Base-by-base conservation (phyloP, 1,140 invertebrate species). In the Drosophila arawakana region DNA sequence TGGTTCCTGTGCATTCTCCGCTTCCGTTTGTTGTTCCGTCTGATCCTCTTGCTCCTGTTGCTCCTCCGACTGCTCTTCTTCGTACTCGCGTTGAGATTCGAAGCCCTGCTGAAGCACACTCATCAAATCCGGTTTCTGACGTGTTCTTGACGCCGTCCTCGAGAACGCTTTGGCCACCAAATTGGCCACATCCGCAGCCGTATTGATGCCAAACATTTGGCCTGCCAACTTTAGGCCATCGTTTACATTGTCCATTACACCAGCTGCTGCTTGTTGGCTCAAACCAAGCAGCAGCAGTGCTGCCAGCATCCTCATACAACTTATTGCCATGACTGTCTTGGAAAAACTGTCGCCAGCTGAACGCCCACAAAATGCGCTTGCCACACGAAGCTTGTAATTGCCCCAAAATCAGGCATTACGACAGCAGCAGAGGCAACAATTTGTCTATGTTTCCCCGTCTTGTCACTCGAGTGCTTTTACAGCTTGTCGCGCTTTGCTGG, bases 161-260 rank as follows among this genome's bases (percentile, higher is more conserved):
- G 92, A 88, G 69, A 94, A 94, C 4, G 93, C 92, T 44, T 93
- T 91, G 15, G 91, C 91, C 46, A 94, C 93, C 61, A 94, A 89
- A 76, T 93, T 91, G 9, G 93, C 93, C 34, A 94, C 92, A 59
- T 92, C 92, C n/a, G 82, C 90, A 2, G 93, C 93, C 1, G 92
- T 91, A 63, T 94, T 93, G 9, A 94, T 85, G 52, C 93, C 94
- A 58, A 95, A 93, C 86, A 95, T 93, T 91, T 95, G 94, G 34
- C 94, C 94, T 0, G 95, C 95, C 75, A 95, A 93, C 81, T 95
- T 93, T 59, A 96, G 92, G 43, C 95, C 95, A 66, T 93, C 93
- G 68, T 93, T 94, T 39, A 95, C 93, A 78, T 94, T 94, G 52
- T 94, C 93, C 47, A 95, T 92, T 11, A 95, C 93, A 49, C 93